Percentiles rank a stretch among this genome's conserved stretches.
phyloP scores from a whole-genome alignment of 2,113 vertebrate species.

The Tiliqua scincoides region DNA sequence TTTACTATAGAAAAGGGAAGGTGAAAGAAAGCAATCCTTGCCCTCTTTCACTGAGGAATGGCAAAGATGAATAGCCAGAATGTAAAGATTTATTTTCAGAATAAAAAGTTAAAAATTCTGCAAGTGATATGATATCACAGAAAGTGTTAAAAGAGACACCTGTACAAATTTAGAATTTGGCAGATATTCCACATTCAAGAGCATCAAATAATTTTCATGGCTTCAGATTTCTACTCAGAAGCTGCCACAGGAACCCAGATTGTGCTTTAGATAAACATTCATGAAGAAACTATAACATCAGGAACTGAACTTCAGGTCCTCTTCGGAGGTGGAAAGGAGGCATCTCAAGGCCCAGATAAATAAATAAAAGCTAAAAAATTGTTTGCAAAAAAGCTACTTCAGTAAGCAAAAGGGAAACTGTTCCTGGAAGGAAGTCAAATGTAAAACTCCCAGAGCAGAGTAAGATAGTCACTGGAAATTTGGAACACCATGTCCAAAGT shows the following conservation, averaged over 20 bases:
- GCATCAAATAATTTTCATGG: not conserved
- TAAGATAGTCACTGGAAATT: not conserved
- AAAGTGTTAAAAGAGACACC: not conserved
- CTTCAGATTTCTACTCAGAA: not conserved
- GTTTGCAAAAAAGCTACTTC: not conserved
- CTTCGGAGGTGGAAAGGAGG: no score
- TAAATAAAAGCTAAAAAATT: not conserved
- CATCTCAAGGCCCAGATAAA: no score
- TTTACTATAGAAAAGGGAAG: no score
- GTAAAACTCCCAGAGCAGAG: not conserved
- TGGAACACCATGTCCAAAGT: not conserved
- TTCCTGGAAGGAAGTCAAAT: not conserved
- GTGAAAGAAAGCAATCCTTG: no score
- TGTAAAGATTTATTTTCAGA: no score
- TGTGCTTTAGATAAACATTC: not conserved
- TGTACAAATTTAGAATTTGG: not conserved
- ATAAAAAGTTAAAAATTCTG: not conserved
- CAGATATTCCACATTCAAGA: not conserved
- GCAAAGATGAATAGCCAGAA: not conserved
- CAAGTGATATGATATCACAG: not conserved
- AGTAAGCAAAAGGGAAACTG: not conserved
- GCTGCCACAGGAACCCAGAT: not conserved
- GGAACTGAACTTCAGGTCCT: no score
- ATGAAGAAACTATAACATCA: not conserved
- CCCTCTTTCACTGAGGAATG: no score